Conservation (phyloP, 2,113 vertebrate genomes). For the Picathartes gymnocephalus region DNA sequence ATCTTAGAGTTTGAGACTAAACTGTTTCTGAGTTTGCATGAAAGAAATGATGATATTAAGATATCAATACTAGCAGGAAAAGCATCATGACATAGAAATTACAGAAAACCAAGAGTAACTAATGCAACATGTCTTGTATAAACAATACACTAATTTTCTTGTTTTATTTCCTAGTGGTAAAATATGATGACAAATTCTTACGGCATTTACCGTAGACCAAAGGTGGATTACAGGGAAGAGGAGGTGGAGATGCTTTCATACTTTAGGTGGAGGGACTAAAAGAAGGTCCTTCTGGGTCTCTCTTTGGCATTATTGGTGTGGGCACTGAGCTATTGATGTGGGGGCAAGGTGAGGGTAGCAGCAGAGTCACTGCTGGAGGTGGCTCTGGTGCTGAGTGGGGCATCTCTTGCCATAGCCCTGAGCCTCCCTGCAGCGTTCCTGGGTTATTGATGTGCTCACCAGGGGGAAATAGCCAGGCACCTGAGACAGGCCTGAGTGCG, state of each 20-base stretch:
- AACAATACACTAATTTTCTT: background rate
- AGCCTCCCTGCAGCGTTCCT: background rate
- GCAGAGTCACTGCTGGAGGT: no score
- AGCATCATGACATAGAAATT: background rate
- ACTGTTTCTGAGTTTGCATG: background rate
- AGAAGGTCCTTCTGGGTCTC: background rate
- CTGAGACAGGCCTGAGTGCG: accelerated
- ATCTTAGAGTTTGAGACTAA: background rate
- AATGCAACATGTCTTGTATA: background rate
- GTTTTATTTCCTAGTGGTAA: background rate
- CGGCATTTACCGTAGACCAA: background rate
- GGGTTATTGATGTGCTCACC: background rate
- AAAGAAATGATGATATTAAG: background rate
- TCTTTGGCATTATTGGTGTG: background rate
- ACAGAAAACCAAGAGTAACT: background rate
- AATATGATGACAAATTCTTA: background rate
- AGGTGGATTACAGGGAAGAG: background rate
- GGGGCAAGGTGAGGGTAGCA: background rate
- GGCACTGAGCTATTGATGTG: background rate
- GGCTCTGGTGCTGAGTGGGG: background rate
- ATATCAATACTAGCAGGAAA: background rate
- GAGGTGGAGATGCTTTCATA: background rate
- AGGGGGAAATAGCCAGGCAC: accelerated
- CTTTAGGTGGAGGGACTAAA: background rate
- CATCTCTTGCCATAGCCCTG: background rate